Percentiles rank a stretch among this genome's conserved stretches.
Conservation (phyloP, 2,797 vertebrate species). For the Brachymystax lenok region DNA sequence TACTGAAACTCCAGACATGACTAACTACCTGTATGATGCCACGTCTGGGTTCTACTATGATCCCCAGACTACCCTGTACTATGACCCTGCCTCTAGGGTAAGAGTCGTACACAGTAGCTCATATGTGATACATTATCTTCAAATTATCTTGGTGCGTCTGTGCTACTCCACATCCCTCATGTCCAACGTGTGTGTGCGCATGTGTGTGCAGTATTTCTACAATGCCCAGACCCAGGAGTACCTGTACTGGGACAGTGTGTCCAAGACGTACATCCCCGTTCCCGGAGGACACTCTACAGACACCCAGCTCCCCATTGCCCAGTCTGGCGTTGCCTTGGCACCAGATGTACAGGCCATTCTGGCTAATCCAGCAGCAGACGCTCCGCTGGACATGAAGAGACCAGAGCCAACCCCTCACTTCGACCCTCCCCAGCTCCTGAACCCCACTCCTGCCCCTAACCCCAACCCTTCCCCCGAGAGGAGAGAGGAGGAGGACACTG, state of each 20-base stretch:
- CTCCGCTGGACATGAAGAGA: slow-evolving; percentile 75
- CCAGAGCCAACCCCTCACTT: neutral
- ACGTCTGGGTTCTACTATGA: slow-evolving; percentile 97
- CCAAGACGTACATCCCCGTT: slow-evolving; percentile 79
- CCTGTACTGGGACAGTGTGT: slow-evolving; percentile 78
- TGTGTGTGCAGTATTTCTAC: slow-evolving; percentile 77
- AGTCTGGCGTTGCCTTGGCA: slow-evolving; percentile 78
- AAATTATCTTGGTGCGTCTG: neutral
- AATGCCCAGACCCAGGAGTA: slow-evolving; percentile 82
- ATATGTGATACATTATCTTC: neutral
- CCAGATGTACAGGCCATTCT: slow-evolving; percentile 77
- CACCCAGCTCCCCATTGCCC: slow-evolving; percentile 47
- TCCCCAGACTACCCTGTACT: slow-evolving; percentile 92
- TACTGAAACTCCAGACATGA: slow-evolving; percentile 85
- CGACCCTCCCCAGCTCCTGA: neutral
- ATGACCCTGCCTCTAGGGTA: slow-evolving; percentile 92
- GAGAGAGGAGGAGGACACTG: slow-evolving; percentile 81
- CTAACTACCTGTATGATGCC: slow-evolving; percentile 91
- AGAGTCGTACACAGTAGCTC: slow-evolving; percentile 40
- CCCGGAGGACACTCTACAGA: slow-evolving; percentile 65
- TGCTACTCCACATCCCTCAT: neutral
- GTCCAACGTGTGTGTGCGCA: neutral
- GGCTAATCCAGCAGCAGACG: slow-evolving; percentile 77
- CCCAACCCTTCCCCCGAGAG: slow-evolving; percentile 66
- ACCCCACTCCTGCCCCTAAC: slow-evolving; percentile 1